Conservation (phyloP, 1,140 invertebrate species). For the Mycetomoellerius zeteki region DNA sequence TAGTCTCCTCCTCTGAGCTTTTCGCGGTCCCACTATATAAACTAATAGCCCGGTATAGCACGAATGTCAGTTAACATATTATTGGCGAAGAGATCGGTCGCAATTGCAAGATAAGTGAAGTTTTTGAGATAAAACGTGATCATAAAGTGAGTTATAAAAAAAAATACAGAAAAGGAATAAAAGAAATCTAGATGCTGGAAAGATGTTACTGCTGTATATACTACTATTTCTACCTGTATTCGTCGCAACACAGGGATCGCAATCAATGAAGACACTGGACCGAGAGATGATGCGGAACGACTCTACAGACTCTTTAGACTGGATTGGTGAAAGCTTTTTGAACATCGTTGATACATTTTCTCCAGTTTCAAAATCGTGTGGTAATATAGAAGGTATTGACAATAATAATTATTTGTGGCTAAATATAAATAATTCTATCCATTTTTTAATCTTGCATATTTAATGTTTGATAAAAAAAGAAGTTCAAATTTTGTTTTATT, state of each 20-base stretch:
- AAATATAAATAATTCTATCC: background rate
- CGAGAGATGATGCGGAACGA: slow-evolving; percentile 13
- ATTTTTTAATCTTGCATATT: background rate
- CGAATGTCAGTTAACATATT: slow-evolving; percentile 76
- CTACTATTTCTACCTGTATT: slow-evolving; percentile 61
- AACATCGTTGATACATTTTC: slow-evolving; percentile 71
- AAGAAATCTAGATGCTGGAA: slow-evolving; percentile 37
- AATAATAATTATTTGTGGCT: background rate
- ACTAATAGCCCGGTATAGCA: slow-evolving; percentile 74
- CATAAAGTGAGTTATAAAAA: background rate
- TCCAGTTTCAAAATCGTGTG: slow-evolving; percentile 43
- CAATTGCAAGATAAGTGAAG: slow-evolving; percentile 23
- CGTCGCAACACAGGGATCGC: slow-evolving; percentile 43
- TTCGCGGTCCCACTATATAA: slow-evolving; percentile 82
- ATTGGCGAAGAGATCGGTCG: slow-evolving; percentile 53
- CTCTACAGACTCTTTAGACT: slow-evolving; percentile 33
- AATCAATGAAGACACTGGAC: slow-evolving; percentile 38
- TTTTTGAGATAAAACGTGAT: slow-evolving; percentile 34
- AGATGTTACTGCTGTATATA: slow-evolving; percentile 58
- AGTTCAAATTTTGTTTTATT: slow-evolving; percentile 4
- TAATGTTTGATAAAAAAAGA: background rate
- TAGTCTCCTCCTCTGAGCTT: slow-evolving; percentile 77
- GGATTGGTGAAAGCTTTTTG: slow-evolving; percentile 73
- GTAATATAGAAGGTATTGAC: slow-evolving; percentile 62
- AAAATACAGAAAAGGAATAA: background rate